Base-by-base conservation (phyloP, 2,113 vertebrate species). In the Rissa tridactyla region DNA sequence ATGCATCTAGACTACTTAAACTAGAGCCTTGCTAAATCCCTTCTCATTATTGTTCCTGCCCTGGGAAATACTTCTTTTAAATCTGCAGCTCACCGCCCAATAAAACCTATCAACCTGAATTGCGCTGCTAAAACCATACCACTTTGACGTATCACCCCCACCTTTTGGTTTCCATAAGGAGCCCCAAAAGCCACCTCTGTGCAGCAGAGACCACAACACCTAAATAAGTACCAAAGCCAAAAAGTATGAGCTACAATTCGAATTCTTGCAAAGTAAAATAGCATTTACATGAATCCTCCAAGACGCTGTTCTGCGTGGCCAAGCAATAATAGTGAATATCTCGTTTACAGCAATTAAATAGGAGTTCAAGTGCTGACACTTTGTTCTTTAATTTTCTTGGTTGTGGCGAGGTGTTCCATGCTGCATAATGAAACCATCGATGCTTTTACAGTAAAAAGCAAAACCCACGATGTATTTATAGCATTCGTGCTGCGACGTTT, bases 401-500 rank as follows among this genome's bases (percentile, higher is more conserved):
- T 14, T 51, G 77, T 71, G 86, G 68, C 18, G 49, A 26, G 3
- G 5, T 15, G 54, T 76, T 81, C 70, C 64, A 49, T 5, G 3
- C 46, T 42, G 38, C 40, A 17, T 10, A 57, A 62, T 4, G 51
- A 93, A 70, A 27, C 40, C 78, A 29, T 21, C 1, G 0, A 49
- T 12, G 46, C 69, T 87, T 83, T 68, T 55, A 64, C 20, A 42
- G 90, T 38, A 71, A 69, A 32, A 75, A 82, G 62, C 85, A 90
- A 32, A 82, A 88, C 52, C 82, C 95, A 92, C 62, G 0, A 76
- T 25, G 49, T 82, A 93, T 75, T 94, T 87, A 54, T 10, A 64
- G 62, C 0, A 5, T 4, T 34, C 0, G 0, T 10, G 32, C 30
- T 54, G 88, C 40, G 3, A 3, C 1, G 34, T 19, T 62, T 26